phyloP scores from a whole-genome alignment of 2,797 vertebrate species.

The Microctenopoma steveboyesi region DNA sequence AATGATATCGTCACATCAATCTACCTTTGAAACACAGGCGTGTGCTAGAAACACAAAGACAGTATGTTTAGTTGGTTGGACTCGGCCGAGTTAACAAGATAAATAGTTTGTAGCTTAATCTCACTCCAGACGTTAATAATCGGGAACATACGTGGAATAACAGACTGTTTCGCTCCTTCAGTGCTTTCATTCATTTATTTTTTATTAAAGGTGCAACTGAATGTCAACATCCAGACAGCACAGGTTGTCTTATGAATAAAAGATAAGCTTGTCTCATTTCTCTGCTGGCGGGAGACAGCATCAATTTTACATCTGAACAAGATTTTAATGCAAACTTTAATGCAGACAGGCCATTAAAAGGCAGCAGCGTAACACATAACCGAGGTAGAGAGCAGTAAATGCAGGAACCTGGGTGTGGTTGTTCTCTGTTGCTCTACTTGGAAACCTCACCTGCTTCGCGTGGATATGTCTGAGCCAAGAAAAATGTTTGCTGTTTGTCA shows the following conservation, averaged over 20 bases:
- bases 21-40: not conserved
- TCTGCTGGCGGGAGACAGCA: slow-evolving; percentile 47
- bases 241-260: slow-evolving; percentile 67
- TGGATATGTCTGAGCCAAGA: slow-evolving; percentile 12
- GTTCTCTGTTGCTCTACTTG: not conserved
- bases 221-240: slow-evolving; percentile 55
- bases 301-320: slow-evolving; percentile 61
- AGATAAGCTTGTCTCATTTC: slow-evolving; percentile 58
- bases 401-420: not conserved
- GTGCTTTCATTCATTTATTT: slow-evolving; percentile 10
- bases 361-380: not conserved
- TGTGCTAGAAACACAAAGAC: not conserved
- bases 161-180: slow-evolving; percentile 11
- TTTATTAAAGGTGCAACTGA: slow-evolving; percentile 39
- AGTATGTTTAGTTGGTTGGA: not conserved
- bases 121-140: slow-evolving; percentile 9
- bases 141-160: not conserved
- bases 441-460: slow-evolving; percentile 28
- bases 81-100: not conserved
- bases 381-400: not conserved
- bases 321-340: slow-evolving; percentile 45
- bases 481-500: slow-evolving; percentile 37
- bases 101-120: not conserved
- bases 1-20: not conserved
- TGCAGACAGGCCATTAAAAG: slow-evolving; percentile 44